These are phyloP conservation scores for Desmodus rotundus DNA, from an alignment of 2,113 vertebrate species.

Conservation along the genomic window DNA sequence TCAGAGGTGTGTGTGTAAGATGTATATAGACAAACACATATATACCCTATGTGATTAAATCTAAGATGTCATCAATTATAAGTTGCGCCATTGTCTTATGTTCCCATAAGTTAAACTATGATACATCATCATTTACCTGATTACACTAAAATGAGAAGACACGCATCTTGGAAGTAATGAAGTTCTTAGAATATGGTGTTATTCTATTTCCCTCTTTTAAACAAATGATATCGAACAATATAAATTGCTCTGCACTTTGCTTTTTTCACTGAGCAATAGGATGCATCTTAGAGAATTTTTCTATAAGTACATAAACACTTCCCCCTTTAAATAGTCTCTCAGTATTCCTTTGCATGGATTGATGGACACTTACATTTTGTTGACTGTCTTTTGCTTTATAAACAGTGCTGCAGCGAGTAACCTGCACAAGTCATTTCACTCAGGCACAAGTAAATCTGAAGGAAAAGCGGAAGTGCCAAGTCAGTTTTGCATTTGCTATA, in stretches of 20 bases:
- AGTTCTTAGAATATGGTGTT: neutral
- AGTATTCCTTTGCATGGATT: neutral
- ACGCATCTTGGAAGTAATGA: slow-evolving; percentile 20
- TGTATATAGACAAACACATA: neutral
- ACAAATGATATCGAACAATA: neutral
- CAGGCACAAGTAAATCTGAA: neutral
- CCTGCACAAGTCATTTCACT: neutral
- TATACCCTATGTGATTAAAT: neutral
- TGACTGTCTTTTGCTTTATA: neutral
- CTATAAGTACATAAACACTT: neutral
- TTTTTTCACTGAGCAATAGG: neutral
- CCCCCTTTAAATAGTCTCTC: neutral
- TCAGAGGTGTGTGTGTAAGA: neutral
- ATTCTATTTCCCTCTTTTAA: neutral
- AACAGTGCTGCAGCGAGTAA: neutral
- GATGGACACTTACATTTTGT: neutral
- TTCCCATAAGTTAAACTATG: neutral
- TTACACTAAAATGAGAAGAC: slow-evolving; percentile 19
- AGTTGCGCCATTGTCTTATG: neutral
- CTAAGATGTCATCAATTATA: neutral
- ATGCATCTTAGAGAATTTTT: neutral
- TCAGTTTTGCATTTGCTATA: slow-evolving; percentile 28
- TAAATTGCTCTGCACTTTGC: neutral
- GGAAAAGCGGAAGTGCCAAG: neutral
- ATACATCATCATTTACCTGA: neutral